A percentile compares a stretch with the other conserved stretches of the same genome.
phyloP scores from a whole-genome alignment of 2,113 vertebrate species.

The Clupea harengus region DNA sequence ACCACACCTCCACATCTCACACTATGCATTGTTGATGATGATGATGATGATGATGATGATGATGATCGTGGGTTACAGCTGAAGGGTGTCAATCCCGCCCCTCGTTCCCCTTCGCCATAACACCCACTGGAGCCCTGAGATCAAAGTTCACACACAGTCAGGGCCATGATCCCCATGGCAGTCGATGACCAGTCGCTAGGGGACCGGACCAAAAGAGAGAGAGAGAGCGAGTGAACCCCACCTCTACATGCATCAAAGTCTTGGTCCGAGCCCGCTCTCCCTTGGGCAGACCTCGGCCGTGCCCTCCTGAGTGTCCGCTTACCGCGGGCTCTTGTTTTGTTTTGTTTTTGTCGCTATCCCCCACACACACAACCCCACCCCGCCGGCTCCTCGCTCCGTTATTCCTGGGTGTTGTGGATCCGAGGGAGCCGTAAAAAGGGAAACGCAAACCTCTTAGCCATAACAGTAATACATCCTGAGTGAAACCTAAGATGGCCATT shows the following conservation, averaged over 20 bases:
- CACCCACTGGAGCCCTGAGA: conserved; percentile 51
- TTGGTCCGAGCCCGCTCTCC: conserved; percentile 32
- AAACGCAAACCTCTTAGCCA: conserved; percentile 71
- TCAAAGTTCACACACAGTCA: conserved; percentile 43
- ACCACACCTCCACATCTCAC: too few species aligned
- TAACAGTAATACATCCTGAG: conserved; percentile 70
- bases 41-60: neutral
- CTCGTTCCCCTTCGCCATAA: conserved; percentile 47
- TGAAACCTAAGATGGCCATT: conserved; percentile 78
- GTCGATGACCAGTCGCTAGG: conserved; percentile 24
- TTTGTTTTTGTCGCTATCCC: conserved; percentile 52
- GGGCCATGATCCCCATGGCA: neutral
- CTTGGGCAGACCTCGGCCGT: conserved; percentile 9
- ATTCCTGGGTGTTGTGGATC: conserved; percentile 70
- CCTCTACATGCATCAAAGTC: conserved; percentile 17
- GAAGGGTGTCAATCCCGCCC: conserved; percentile 53
- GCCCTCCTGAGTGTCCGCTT: conserved; percentile 48
- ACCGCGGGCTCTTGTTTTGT: conserved; percentile 63
- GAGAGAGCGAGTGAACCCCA: neutral
- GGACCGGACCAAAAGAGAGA: conserved; percentile 9
- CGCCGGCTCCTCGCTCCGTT: conserved; percentile 23
- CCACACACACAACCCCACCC: conserved; percentile 29
- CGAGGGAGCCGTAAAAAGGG: conserved; percentile 71
- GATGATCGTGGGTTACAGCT: neutral
- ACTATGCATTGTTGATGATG: neutral